These are phyloP conservation scores for Drosophila neotestacea DNA, from an alignment of 2,888 invertebrate genomes.

Conservation along the genomic window DNA sequence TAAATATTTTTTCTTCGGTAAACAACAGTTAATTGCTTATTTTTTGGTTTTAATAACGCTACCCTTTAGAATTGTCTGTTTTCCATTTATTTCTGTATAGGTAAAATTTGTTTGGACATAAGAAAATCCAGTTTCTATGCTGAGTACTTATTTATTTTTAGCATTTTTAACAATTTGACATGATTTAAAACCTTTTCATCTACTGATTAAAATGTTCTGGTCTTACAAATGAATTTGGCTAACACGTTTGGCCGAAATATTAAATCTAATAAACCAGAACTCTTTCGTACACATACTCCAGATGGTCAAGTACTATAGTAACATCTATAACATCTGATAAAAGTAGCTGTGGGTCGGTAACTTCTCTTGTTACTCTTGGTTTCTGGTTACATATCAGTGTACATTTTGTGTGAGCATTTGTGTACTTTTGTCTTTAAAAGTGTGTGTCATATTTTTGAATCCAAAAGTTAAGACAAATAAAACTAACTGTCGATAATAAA, in stretches of 20 bases:
- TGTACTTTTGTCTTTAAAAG: background rate
- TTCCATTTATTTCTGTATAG: no score
- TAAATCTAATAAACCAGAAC: background rate
- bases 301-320: background rate
- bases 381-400: background rate
- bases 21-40: no score
- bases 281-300: background rate
- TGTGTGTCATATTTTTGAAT: conserved; percentile 3
- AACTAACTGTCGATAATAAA: conserved; percentile 1
- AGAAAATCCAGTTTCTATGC: background rate
- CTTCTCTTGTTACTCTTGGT: background rate
- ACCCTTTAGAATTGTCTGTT: no score
- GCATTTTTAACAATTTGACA: background rate
- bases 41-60: no score
- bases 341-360: background rate
- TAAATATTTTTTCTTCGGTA: no score
- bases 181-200: background rate
- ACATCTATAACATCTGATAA: conserved; percentile 1
- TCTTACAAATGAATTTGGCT: conserved; percentile 30
- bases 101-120: no score
- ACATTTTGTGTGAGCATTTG: background rate
- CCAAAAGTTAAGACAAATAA: background rate
- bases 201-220: conserved; percentile 5
- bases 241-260: conserved; percentile 8
- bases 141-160: background rate